Conservation (phyloP, 2,888 invertebrate species). For the Ormia ochracea region DNA sequence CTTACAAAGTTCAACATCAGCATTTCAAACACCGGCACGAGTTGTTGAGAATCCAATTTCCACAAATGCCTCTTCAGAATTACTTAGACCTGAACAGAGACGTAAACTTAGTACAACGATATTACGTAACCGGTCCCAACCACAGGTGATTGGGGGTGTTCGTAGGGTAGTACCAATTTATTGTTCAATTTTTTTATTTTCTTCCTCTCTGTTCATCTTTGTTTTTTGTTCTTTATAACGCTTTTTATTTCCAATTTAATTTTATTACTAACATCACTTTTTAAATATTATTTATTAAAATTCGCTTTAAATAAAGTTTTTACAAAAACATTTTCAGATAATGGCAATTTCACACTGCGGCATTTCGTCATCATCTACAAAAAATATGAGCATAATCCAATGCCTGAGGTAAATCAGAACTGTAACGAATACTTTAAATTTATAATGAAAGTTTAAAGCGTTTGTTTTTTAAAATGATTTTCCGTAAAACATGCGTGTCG, state of each 20-base stretch:
- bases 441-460: not conserved
- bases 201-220: slow-evolving; percentile 23
- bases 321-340: slow-evolving; percentile 69
- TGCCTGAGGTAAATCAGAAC: slow-evolving; percentile 82
- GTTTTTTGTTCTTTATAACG: slow-evolving; percentile 2
- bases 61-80: slow-evolving; percentile 77
- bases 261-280: slow-evolving; percentile 26
- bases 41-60: slow-evolving; percentile 76
- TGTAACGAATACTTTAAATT: not conserved
- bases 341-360: slow-evolving; percentile 83
- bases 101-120: slow-evolving; percentile 87
- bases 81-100: slow-evolving; percentile 80
- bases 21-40: slow-evolving; percentile 78
- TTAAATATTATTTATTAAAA: not conserved
- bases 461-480: too few relatives aligned
- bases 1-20: slow-evolving; percentile 93
- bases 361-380: slow-evolving; percentile 78
- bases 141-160: slow-evolving; percentile 78
- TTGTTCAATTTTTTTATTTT: slow-evolving; percentile 63
- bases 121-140: slow-evolving; percentile 83
- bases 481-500: too few relatives aligned
- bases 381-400: slow-evolving; percentile 86
- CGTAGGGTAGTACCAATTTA: slow-evolving; percentile 76
- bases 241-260: slow-evolving; percentile 13
- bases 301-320: slow-evolving; percentile 38